Percentiles rank a stretch among this genome's conserved stretches.
Evolutionary conservation across 2,113 vertebrate genomes (phyloP).

Genomic region (Callionymus lyra): DNA sequence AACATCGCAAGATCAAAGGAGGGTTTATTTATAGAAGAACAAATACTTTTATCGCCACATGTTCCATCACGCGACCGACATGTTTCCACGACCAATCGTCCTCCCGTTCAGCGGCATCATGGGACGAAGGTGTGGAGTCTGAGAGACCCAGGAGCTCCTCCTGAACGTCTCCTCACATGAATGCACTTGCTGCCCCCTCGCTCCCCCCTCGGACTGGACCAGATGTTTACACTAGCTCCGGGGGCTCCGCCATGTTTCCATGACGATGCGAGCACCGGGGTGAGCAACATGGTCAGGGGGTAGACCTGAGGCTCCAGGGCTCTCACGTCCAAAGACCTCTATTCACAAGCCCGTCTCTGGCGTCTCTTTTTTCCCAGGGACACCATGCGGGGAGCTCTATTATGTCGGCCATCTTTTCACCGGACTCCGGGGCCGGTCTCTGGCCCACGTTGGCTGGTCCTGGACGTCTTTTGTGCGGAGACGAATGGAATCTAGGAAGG

Average conservation of each 20-base stretch:
- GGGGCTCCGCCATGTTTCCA: conserved; percentile 64
- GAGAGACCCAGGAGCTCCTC: conserved; percentile 23
- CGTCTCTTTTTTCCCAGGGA: neutral
- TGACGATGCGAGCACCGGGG: conserved; percentile 56
- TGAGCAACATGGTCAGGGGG: conserved; percentile 48
- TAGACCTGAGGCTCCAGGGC: conserved; percentile 37
- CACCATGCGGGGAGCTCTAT: neutral
- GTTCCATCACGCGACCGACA: neutral
- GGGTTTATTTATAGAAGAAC: too few species aligned
- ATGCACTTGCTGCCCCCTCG: conserved; percentile 33
- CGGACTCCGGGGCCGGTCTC: conserved; percentile 9
- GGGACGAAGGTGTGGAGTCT: conserved; percentile 43
- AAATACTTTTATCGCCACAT: too few species aligned
- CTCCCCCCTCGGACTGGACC: conserved; percentile 45
- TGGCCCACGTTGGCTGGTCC: conserved; percentile 41
- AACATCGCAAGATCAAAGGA: too few species aligned
- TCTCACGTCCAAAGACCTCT: conserved; percentile 7
- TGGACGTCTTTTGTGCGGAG: conserved; percentile 45
- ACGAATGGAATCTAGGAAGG: conserved; percentile 46
- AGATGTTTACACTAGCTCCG: conserved; percentile 63
- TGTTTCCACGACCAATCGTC: conserved; percentile 29
- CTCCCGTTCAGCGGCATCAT: conserved; percentile 37
- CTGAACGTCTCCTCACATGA: conserved; percentile 41
- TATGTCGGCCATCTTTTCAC: too few species aligned
- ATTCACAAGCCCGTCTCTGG: conserved; percentile 2